These are phyloP conservation scores for Dicerorhinus sumatrensis DNA, from an alignment of 2,113 vertebrate genomes.

Conservation along the genomic window DNA sequence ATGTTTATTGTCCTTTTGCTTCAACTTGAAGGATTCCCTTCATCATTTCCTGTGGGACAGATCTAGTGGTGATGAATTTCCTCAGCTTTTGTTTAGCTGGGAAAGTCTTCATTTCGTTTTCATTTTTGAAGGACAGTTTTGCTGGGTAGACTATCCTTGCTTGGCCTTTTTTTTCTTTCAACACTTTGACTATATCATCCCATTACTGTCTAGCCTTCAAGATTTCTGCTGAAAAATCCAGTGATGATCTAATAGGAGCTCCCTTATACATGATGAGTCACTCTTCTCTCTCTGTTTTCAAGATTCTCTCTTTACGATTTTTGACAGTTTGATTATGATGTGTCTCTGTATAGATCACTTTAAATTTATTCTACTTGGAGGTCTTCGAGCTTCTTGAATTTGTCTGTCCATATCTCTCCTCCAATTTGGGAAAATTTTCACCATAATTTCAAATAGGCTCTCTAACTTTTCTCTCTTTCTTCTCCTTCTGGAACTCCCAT, in stretches of 20 bases:
- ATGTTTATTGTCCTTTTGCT: neutral
- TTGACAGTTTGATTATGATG: neutral
- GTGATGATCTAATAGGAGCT: neutral
- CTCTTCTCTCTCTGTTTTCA: neutral
- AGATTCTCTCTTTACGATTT: neutral
- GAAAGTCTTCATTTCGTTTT: neutral
- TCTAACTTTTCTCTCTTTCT: neutral
- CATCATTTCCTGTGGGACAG: neutral
- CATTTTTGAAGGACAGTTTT: neutral
- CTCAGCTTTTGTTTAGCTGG: neutral
- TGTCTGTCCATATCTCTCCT: neutral
- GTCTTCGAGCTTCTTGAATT: neutral
- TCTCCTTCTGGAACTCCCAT: no score
- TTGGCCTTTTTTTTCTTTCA: neutral
- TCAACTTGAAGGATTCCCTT: neutral
- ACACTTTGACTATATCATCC: neutral
- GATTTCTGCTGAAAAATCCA: neutral
- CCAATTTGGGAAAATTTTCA: neutral
- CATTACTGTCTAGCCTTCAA: neutral
- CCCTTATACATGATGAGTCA: neutral
- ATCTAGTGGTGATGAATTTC: neutral
- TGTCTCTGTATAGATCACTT: neutral
- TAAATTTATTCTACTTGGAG: neutral
- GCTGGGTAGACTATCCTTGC: neutral
- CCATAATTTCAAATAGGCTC: neutral